These are phyloP conservation scores for Brachyalestes nurse DNA, from an alignment of 2,797 vertebrate species.

Conservation along the genomic window DNA sequence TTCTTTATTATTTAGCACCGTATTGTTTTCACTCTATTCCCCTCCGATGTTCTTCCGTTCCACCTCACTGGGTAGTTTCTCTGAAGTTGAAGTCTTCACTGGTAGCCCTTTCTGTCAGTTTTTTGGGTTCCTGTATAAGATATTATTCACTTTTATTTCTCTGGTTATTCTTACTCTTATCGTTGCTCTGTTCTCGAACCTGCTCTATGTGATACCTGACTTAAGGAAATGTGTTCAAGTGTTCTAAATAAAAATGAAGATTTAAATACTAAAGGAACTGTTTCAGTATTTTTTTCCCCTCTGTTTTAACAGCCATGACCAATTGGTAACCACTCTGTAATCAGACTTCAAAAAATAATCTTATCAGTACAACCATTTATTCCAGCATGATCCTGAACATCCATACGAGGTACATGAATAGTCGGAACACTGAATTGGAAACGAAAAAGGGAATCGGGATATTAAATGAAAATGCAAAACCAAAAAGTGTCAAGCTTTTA, in stretches of 20 bases:
- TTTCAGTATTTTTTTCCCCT: too few relatives aligned
- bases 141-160: constrained; percentile 74
- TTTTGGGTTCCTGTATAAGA: constrained; percentile 73
- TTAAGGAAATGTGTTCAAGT: constrained; percentile 80
- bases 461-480: too few relatives aligned
- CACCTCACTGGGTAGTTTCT: constrained; percentile 63
- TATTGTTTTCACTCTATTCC: constrained; percentile 60
- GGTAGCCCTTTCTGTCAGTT: constrained; percentile 64
- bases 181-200: constrained; percentile 78
- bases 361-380: too few relatives aligned
- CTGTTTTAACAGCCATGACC: too few relatives aligned
- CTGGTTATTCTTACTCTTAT: constrained; percentile 73
- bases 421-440: not conserved
- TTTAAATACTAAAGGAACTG: constrained; percentile 68
- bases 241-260: constrained; percentile 81
- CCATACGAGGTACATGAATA: not conserved
- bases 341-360: too few relatives aligned
- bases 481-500: not conserved
- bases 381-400: too few relatives aligned
- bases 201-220: constrained; percentile 80
- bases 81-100: constrained; percentile 67
- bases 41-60: constrained; percentile 55
- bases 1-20: constrained; percentile 55
- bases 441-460: not conserved
- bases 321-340: too few relatives aligned